Percentiles rank a stretch among this genome's conserved stretches.
Conservation (phyloP, 2,888 invertebrate genomes). For the Cheilosia vulpina region DNA sequence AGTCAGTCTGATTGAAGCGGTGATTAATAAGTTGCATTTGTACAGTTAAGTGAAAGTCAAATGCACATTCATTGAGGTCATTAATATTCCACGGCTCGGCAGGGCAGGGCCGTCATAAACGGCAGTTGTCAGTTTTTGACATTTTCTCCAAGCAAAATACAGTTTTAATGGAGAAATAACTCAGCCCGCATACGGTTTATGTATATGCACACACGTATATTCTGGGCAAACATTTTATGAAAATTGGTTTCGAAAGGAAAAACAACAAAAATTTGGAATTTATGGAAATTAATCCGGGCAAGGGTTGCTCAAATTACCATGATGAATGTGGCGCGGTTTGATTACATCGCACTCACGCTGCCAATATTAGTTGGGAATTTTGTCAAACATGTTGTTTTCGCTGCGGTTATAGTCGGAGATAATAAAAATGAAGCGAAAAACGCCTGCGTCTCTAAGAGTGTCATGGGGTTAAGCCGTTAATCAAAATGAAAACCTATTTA, state of each 20-base stretch:
- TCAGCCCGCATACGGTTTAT: conserved; percentile 63
- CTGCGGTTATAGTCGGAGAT: conserved; percentile 10
- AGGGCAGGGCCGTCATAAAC: conserved; percentile 43
- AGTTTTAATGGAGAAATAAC: conserved; percentile 51
- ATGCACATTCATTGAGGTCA: conserved; percentile 74
- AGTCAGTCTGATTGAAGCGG: conserved; percentile 45
- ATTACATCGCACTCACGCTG: conserved; percentile 50
- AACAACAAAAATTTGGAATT: conserved; percentile 46
- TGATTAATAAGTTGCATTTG: conserved; percentile 74
- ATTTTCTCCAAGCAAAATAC: conserved; percentile 29
- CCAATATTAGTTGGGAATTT: conserved; percentile 63
- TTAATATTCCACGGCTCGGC: conserved; percentile 66
- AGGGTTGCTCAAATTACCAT: conserved; percentile 66
- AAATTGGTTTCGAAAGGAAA: conserved; percentile 7
- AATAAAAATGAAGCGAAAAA: conserved; percentile 43
- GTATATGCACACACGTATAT: conserved; percentile 7
- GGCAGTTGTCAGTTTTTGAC: conserved; percentile 64
- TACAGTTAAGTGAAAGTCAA: conserved; percentile 71
- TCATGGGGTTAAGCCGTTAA: conserved; percentile 73
- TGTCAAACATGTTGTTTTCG: conserved; percentile 57
- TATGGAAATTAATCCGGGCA: conserved; percentile 69
- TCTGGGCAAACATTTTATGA: conserved; percentile 31
- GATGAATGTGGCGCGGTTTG: conserved; percentile 62
- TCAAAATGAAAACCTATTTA: conserved; percentile 69
- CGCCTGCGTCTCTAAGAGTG: conserved; percentile 30